Base-by-base conservation (phyloP, 1,140 invertebrate genomes). In the honey bee (Apis mellifera) region DNA sequence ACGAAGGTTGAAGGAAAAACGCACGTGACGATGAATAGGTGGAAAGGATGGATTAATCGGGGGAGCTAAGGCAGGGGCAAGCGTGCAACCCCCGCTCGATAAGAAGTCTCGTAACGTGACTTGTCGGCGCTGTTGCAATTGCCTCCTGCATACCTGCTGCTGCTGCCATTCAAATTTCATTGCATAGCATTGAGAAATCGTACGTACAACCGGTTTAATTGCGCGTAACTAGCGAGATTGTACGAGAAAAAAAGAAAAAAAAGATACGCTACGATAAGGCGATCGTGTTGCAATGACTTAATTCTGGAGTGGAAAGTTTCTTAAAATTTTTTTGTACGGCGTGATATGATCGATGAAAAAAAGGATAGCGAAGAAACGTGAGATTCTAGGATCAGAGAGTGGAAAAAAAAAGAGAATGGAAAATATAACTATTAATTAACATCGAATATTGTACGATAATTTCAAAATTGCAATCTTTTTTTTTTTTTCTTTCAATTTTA, bases 141-240 rank as follows among this genome's bases (percentile, higher is more conserved):
- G 78, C 75, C 42, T 59, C n/a, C n/a, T n/a, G n/a, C 13, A 57
- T 65, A 60, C 32, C 17, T 15, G 54, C 26, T 50, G 82, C n/a
- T n/a, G 74, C 69, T 50, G 82, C 81, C 85, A 89, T 89, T 90
- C 89, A 89, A 89, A 90, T 90, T 90, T 90, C 84, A 88, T 90
- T 89, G 86, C 68, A 83, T 80, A 68, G 78, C 78, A 82, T 72
- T 68, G 81, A 65, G n/a, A n/a, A n/a, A 5, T 55, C 8, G 13
- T 78, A 60, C 72, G 15, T 74, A 50, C 72, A 19, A 48, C 77
- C 79, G 78, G 73, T 70, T 78, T 72, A 80, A 80, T 50, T 60
- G 72, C 68, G 78, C 71, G 21, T 60, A 73, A 72, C 57, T 76
- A 77, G 66, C 74, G 48, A 78, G 54, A 69, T 26, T 65, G n/a